Evolutionary conservation across 1,140 invertebrate species (phyloP).

Genomic region (Leucophenga varia): DNA sequence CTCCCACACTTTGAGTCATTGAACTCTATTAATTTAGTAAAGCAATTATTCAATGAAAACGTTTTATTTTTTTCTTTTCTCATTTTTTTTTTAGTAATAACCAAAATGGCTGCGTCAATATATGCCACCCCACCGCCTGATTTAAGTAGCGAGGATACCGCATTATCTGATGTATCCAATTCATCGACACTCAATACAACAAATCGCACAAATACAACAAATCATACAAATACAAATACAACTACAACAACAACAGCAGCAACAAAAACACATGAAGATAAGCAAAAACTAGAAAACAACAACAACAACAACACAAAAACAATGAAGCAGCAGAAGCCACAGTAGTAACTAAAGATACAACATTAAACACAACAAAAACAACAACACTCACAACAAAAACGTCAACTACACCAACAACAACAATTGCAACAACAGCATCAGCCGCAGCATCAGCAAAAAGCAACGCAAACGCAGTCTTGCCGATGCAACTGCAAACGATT

Average conservation of each 20-base stretch:
- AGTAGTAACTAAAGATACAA: too few species aligned
- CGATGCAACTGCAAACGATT: neutral
- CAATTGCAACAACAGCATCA: constrained; percentile 4
- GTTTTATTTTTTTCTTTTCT: constrained; percentile 10
- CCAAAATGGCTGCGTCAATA: constrained; percentile 57
- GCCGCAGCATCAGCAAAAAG: constrained; percentile 1
- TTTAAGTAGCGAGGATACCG: constrained; percentile 56
- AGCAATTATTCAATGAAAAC: too few species aligned
- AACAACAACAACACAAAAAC: neutral
- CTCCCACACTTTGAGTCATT: too few species aligned
- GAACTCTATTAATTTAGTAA: too few species aligned
- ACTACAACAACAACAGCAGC: constrained; percentile 16
- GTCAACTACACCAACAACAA: constrained; percentile 17
- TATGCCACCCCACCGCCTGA: constrained; percentile 57
- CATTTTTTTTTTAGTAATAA: constrained; percentile 36
- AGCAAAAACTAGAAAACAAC: constrained; percentile 24
- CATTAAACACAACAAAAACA: neutral
- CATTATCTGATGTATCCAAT: constrained; percentile 55
- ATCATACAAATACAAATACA: constrained; percentile 14
- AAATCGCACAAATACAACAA: constrained; percentile 20
- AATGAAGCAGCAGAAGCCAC: neutral
- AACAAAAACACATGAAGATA: constrained; percentile 5
- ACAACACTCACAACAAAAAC: constrained; percentile 18
- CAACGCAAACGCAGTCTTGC: too few species aligned
- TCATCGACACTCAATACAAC: constrained; percentile 50